These are phyloP conservation scores for Micoletzkya japonica DNA, from an alignment of 2,888 invertebrate genomes.

Conservation along the genomic window DNA sequence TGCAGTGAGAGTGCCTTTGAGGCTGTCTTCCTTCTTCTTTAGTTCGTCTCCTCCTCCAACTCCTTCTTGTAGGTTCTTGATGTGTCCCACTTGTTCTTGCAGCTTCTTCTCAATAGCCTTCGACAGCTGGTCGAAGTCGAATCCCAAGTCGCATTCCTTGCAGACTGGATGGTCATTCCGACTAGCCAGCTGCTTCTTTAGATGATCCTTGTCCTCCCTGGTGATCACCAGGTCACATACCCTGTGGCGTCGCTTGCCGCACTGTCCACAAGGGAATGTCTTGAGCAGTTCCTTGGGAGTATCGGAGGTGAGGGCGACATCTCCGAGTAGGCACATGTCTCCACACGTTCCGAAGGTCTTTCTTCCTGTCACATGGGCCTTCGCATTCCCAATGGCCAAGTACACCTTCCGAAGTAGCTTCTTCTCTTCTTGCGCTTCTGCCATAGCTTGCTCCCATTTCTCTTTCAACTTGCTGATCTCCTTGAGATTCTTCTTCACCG, in stretches of 20 bases:
- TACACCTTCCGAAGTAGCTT: too few species aligned
- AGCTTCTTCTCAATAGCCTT: background rate
- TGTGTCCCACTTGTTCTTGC: background rate
- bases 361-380: too few species aligned
- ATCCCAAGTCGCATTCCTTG: background rate
- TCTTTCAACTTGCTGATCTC: too few species aligned
- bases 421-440: background rate
- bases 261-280: background rate
- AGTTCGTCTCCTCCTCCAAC: too few species aligned
- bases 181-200: background rate
- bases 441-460: background rate
- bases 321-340: background rate
- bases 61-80: background rate
- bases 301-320: background rate
- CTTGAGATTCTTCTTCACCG: too few species aligned
- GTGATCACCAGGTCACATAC: background rate
- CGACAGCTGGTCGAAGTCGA: background rate
- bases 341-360: background rate
- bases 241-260: background rate
- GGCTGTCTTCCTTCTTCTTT: background rate
- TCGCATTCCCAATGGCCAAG: too few species aligned
- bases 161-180: background rate
- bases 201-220: background rate
- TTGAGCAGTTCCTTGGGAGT: background rate
- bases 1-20: background rate